Evolutionary conservation across 2,113 vertebrate genomes (phyloP), one percentile per base, ranked within the genome.

Genomic region (Pimephales promelas): DNA sequence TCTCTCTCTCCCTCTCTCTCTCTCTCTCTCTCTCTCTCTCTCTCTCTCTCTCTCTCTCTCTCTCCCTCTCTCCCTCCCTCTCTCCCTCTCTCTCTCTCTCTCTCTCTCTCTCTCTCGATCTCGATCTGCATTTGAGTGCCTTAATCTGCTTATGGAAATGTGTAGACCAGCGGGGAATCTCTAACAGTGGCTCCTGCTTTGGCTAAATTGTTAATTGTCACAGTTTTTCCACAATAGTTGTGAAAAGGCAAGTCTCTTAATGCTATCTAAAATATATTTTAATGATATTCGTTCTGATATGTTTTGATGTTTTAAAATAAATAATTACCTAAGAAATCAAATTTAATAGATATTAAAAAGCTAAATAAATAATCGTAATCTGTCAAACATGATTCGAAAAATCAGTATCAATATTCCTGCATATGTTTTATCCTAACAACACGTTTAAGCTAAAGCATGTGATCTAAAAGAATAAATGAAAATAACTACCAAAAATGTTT

Each of bases 101-200:
- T 94, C 93, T 81, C 94, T 94, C 94, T 96, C 47, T 49, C 47
- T 52, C 49, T 95, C 94, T 94, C 93, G 94, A 93, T 62, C 94
- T 94, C 94, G 96, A 97, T 98, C 96, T 97, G 95, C 96, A 97
- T 98, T 94, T 97, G 96, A 98, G 96, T 96, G 96, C 94, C 94
- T 95, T 98, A 98, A 98, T 98, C 97, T 98, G 95, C 96, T 99
- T 97, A 98, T 96, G 97, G 96, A 97, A 97, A 99, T 98, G 97
- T 97, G 97, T 26, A 94, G 95, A 95, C 90, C 97, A 95, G 97
- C 97, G 93, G 97, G 96, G 95, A 95, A 94, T 94, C 95, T 90
- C 93, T 95, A 93, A 95, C 95, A 97, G 95, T 96, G 94, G 95
- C 94, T 95, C 95, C 96, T 95, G 95, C 94, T 95, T 96, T 96